phyloP scores from a whole-genome alignment of 2,113 vertebrate genomes.

The Plotosus lineatus region DNA sequence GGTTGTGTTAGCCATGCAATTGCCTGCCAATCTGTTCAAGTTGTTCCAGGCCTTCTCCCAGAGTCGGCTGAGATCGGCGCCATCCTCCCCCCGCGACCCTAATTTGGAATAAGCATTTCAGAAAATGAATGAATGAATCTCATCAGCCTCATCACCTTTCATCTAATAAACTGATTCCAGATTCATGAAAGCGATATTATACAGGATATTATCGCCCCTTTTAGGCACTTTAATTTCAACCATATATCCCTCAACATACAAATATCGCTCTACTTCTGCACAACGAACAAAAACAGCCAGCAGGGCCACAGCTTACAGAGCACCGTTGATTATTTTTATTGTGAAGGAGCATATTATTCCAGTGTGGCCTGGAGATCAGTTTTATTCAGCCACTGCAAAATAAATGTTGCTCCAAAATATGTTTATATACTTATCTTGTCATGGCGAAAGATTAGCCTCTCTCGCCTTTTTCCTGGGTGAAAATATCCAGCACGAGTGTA shows the following conservation, averaged over 20 bases:
- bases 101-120: no score
- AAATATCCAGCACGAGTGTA: neutral
- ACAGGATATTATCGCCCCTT: neutral
- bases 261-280: neutral
- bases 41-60: no score
- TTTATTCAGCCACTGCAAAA: constrained; percentile 13
- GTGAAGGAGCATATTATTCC: neutral
- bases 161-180: neutral
- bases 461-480: neutral
- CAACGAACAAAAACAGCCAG: neutral
- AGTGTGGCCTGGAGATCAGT: neutral
- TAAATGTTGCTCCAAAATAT: neutral
- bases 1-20: no score
- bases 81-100: no score
- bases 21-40: no score
- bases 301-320: neutral
- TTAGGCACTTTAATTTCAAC: neutral
- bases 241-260: neutral
- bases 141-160: neutral
- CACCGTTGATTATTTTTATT: neutral
- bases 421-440: neutral
- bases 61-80: no score
- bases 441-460: neutral
- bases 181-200: no score
- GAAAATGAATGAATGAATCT: no score